Conservation (phyloP, 2,888 invertebrate genomes). For the Scelioninae gen. 1 region DNA sequence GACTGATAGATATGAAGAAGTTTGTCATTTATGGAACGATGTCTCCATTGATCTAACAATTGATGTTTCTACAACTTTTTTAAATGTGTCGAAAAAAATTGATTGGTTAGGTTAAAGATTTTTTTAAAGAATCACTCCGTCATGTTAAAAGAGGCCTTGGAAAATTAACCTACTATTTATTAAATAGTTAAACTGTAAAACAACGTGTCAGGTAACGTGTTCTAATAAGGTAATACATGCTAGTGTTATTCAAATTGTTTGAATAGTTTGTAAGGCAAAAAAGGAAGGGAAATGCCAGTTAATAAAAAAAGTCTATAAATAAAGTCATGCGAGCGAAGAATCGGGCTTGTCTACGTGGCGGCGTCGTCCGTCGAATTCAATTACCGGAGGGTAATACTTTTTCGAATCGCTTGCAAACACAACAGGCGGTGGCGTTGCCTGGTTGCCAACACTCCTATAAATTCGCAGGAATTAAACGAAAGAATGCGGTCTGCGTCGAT, state of each 20-base stretch:
- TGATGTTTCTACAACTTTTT: too few relatives aligned
- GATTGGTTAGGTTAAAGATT: too few relatives aligned
- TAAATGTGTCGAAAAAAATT: too few relatives aligned
- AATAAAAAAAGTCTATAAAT: constrained; percentile 69
- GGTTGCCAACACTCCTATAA: constrained; percentile 81
- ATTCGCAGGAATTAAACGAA: constrained; percentile 85
- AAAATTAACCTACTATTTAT: constrained; percentile 1
- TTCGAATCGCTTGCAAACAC: constrained; percentile 71
- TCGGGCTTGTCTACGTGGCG: constrained; percentile 58
- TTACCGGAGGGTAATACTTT: constrained; percentile 78
- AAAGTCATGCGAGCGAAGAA: constrained; percentile 59
- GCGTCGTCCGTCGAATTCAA: constrained; percentile 79
- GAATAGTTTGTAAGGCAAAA: constrained; percentile 36
- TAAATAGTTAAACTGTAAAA: constrained; percentile 22
- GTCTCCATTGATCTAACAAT: too few relatives aligned
- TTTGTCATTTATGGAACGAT: too few relatives aligned
- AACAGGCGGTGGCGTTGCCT: constrained; percentile 75
- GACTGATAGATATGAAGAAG: not conserved
- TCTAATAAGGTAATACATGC: constrained; percentile 42
- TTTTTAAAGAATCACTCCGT: too few relatives aligned
- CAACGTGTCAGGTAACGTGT: too few relatives aligned
- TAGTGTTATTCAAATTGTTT: constrained; percentile 45
- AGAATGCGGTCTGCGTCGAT: constrained; percentile 84
- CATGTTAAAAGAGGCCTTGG: too few relatives aligned
- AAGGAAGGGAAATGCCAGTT: constrained; percentile 30